phyloP scores from a whole-genome alignment of 2,113 vertebrate species.

The Bubo scandiacus region DNA sequence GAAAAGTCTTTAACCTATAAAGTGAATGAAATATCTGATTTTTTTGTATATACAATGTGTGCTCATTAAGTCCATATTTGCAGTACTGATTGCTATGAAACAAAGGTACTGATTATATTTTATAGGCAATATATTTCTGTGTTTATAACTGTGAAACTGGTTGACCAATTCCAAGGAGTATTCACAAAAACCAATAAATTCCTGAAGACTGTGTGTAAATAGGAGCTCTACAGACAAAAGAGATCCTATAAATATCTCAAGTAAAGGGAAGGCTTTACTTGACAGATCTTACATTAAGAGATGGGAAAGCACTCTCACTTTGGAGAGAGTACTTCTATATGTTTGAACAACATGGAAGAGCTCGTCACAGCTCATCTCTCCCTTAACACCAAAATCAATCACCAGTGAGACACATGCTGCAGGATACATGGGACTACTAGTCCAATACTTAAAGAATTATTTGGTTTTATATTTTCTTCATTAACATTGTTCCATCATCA shows the following conservation, averaged over 20 bases:
- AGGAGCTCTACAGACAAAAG: not conserved
- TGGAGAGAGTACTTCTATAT: not conserved
- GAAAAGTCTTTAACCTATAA: not conserved
- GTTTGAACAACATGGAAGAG: not conserved
- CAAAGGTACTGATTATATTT: not conserved
- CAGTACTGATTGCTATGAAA: not conserved
- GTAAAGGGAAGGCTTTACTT: not conserved
- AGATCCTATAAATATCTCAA: not conserved
- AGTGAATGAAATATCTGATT: not conserved
- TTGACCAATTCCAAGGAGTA: not conserved
- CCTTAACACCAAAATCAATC: not conserved
- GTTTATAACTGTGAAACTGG: not conserved
- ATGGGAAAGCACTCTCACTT: not conserved
- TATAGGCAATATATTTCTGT: not conserved
- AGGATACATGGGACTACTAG: not conserved
- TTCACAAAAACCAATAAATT: not conserved
- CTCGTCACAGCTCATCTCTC: not conserved
- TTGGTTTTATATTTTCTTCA: not conserved
- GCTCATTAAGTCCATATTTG: not conserved
- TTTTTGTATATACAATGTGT: not conserved
- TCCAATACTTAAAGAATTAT: not conserved
- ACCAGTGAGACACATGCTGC: not conserved
- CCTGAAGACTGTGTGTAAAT: not conserved
- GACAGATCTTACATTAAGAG: not conserved
- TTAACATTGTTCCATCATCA: not conserved